Evolutionary conservation across 2,888 invertebrate genomes (phyloP).

Genomic region (Trichopria drosophilae): DNA sequence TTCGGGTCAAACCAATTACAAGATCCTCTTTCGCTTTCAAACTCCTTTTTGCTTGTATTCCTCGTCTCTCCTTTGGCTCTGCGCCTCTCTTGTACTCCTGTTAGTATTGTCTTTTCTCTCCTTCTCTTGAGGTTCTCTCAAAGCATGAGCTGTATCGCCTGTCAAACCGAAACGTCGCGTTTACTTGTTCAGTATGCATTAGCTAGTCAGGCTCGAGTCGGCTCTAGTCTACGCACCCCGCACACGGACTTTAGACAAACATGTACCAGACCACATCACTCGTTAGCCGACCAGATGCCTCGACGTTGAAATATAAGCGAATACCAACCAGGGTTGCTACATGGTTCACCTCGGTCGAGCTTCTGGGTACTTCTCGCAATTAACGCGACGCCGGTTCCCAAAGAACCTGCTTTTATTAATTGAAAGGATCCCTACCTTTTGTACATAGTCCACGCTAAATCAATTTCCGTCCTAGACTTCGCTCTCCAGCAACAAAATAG

Average conservation of each 20-base stretch:
- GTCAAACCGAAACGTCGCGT: slow-evolving; percentile 29
- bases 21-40: slow-evolving; percentile 31
- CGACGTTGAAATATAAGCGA: slow-evolving; percentile 49
- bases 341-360: too few species aligned
- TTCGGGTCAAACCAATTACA: slow-evolving; percentile 36
- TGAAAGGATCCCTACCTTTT: too few species aligned
- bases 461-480: too few species aligned
- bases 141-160: slow-evolving; percentile 32
- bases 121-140: slow-evolving; percentile 8
- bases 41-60: slow-evolving; percentile 5
- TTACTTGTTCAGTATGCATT: slow-evolving; percentile 37
- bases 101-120: slow-evolving; percentile 8
- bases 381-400: too few species aligned
- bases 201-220: slow-evolving; percentile 39
- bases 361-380: too few species aligned
- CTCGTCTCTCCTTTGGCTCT: slow-evolving; percentile 3
- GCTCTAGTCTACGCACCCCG: slow-evolving; percentile 37
- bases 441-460: too few species aligned
- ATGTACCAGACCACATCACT: slow-evolving; percentile 50
- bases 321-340: too few species aligned
- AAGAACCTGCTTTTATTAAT: too few species aligned
- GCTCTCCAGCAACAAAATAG: too few species aligned
- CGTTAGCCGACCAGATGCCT: slow-evolving; percentile 45
- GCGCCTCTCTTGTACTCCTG: slow-evolving; percentile 15
- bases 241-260: slow-evolving; percentile 44